These are phyloP conservation scores for Adelphocoris suturalis DNA, from an alignment of 2,888 invertebrate species.

Conservation along the genomic window DNA sequence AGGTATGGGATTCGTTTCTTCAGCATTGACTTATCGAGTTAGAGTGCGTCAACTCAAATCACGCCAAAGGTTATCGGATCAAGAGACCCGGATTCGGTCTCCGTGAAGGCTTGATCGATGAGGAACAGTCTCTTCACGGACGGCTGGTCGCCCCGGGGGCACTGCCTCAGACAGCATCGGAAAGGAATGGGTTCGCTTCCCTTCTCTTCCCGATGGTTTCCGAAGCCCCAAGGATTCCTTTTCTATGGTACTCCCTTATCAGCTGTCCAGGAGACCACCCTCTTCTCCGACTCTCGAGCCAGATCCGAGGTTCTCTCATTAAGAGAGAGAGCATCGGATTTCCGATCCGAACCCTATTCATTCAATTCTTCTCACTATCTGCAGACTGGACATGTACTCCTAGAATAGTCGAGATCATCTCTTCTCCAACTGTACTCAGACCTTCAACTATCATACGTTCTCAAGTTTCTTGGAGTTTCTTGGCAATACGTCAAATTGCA, in stretches of 20 bases:
- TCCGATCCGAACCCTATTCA: background rate
- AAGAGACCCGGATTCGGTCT: background rate
- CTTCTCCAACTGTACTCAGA: no score
- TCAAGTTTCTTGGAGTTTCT: no score
- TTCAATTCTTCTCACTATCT: conserved; percentile 20
- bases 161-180: conserved; percentile 45
- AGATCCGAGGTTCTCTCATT: conserved; percentile 7
- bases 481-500: no score
- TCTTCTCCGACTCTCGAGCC: background rate
- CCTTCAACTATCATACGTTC: no score
- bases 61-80: conserved; percentile 26
- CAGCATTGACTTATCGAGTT: background rate
- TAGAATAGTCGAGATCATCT: no score
- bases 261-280: background rate
- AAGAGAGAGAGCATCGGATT: background rate
- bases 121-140: conserved; percentile 69
- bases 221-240: background rate
- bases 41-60: conserved; percentile 44
- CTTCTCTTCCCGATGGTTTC: background rate
- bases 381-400: background rate
- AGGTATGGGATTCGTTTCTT: background rate
- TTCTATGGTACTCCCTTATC: conserved; percentile 23
- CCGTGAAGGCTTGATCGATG: conserved; percentile 64
- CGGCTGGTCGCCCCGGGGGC: conserved; percentile 63
- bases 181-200: conserved; percentile 38